Evolutionary conservation across 2,113 vertebrate species (phyloP).

Genomic region (Callocephalon fimbriatum): DNA sequence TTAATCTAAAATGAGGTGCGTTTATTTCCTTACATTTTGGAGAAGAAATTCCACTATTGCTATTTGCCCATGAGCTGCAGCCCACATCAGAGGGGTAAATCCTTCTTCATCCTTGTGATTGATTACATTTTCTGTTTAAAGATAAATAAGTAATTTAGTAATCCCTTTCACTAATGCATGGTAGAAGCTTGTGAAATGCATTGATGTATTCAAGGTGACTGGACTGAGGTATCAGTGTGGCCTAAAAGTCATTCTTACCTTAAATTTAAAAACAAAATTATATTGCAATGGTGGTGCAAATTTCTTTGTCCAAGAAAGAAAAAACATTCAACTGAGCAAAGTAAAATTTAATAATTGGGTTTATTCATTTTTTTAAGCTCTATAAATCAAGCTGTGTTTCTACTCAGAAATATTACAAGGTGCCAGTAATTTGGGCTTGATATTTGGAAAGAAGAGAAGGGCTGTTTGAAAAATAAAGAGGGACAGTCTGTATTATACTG

Average conservation of each 20-base stretch:
- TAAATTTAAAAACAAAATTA: not conserved
- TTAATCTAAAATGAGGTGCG: not conserved
- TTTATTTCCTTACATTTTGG: constrained; percentile 87
- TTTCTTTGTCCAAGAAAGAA: not conserved
- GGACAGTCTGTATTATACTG: not conserved
- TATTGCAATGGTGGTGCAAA: not conserved
- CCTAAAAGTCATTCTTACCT: not conserved
- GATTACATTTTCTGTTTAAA: constrained; percentile 90
- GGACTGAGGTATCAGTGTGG: not conserved
- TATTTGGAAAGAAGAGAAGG: not conserved
- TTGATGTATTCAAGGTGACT: not conserved
- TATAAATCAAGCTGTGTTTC: not conserved
- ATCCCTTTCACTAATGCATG: not conserved
- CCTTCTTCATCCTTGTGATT: constrained; percentile 98
- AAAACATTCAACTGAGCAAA: not conserved
- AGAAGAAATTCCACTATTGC: constrained; percentile 98
- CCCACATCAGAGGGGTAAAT: constrained; percentile 98
- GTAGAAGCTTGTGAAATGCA: not conserved
- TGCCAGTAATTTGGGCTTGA: not conserved
- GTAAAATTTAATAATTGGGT: not conserved
- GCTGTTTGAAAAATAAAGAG: not conserved
- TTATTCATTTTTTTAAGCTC: not conserved
- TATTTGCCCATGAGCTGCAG: constrained; percentile 97
- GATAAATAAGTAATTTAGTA: constrained; percentile 62
- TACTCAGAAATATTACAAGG: not conserved